phyloP scores from a whole-genome alignment of 2,797 vertebrate species.

The Neostethus bicornis region DNA sequence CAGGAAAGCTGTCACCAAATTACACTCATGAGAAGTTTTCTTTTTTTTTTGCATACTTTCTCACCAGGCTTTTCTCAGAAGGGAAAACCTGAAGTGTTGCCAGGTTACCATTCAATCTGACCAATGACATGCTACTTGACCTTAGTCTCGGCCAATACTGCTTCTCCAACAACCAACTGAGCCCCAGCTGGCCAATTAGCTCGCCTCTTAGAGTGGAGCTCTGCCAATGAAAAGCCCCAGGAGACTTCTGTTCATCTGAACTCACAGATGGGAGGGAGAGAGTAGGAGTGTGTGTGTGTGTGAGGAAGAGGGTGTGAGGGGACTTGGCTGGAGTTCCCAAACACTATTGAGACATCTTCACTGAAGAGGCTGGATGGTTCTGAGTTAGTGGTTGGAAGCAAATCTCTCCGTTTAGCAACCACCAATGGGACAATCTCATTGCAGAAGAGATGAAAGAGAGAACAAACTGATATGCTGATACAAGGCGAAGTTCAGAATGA shows the following conservation, averaged over 20 bases:
- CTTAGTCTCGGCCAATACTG: slow-evolving; percentile 72
- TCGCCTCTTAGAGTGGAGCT: slow-evolving; percentile 71
- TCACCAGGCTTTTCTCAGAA: slow-evolving; percentile 49
- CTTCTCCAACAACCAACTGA: slow-evolving; percentile 68
- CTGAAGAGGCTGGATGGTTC: slow-evolving; percentile 66
- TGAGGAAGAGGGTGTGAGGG: slow-evolving; percentile 31
- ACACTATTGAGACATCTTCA: slow-evolving; percentile 72
- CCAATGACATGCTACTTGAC: slow-evolving; percentile 79
- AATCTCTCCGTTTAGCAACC: slow-evolving; percentile 54
- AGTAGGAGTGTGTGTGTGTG: slow-evolving; percentile 15
- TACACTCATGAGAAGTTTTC: slow-evolving; percentile 27
- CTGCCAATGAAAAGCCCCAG: slow-evolving; percentile 73
- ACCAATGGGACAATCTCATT: slow-evolving; percentile 30
- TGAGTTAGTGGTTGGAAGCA: slow-evolving; percentile 59
- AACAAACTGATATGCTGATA: slow-evolving; percentile 10
- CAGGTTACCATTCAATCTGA: slow-evolving; percentile 66
- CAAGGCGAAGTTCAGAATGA: slow-evolving; percentile 6
- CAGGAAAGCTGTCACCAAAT: slow-evolving; percentile 43
- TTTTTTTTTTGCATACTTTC: slow-evolving; percentile 18
- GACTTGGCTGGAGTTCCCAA: slow-evolving; percentile 65
- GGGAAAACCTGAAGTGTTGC: slow-evolving; percentile 56
- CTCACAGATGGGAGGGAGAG: slow-evolving; percentile 71
- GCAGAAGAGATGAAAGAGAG: slow-evolving; percentile 21
- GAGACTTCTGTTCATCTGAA: slow-evolving; percentile 76
- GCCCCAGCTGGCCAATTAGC: slow-evolving; percentile 84